Base-by-base conservation (phyloP, 2,113 vertebrate species). In the Neodon shergylaensis region DNA sequence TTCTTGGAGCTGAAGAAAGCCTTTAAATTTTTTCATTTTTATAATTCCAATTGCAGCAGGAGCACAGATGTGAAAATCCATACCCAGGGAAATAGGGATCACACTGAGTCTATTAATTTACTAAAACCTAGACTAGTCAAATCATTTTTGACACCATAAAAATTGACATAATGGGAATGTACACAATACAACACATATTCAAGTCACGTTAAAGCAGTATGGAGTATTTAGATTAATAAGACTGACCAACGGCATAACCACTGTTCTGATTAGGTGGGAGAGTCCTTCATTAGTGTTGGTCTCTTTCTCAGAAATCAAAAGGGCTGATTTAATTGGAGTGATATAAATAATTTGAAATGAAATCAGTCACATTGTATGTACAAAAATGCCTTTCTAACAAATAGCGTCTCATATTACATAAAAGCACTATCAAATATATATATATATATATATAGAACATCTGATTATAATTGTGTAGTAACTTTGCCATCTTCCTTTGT, bases 231-330 rank as follows among this genome's bases (percentile, higher is more conserved):
- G 17, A 85, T 68, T 44, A 70, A 31, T 42, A 84, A n/a, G 3
- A 14, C 42, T 70, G 83, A 66, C 74, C 4, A 61, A 42, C 44
- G 22, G 16, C 90, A 86, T 72, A 90, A 73, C 9, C 73, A 65
- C 7, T 42, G 13, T 36, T 42, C 17, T 63, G 39, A 26, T 24
- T 82, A 88, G 0, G 1, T 76, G 3, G 44, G 42, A 49, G n/a
- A 4, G 49, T 86, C 24, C 49, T 86, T 83, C n/a, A 87, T 42
- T 61, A 74, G 3, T 33, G 6, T 66, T 21, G 36, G 31, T 13
- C 26, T 87, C 31, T 88, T 92, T 89, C 22, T 93, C 17, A 49
- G 73, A 96, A 89, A 77, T 83, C 8, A 3, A 65, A 91, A 96
- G 63, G 22, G 3, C 1, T 3, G 76, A 19, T 76, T 65, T 93